Base-by-base conservation (phyloP, 2,888 invertebrate genomes). In the Aporophyla lueneburgensis region DNA sequence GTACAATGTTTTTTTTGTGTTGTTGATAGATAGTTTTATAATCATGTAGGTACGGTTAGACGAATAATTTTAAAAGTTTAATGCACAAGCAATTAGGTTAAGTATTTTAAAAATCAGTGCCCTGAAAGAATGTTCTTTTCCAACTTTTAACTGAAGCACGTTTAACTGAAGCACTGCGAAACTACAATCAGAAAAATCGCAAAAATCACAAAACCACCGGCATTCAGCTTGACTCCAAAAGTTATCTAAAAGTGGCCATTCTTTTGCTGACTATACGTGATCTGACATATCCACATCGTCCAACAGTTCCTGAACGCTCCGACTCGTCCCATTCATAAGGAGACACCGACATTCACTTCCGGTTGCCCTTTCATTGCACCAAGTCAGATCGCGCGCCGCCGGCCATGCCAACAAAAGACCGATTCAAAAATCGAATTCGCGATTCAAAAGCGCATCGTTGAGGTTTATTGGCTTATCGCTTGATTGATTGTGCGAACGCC, bases 401-500 rank as follows among this genome's bases (percentile, higher is more conserved):
- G 95, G 96, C 94, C 95, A 94, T 93, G 79, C 83, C 92, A 92
- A 96, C 96, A 96, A 96, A 94, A 87, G 84, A 80, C 92, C 88
- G 90, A 94, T 94, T 93, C 94, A 95, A 95, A 95, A 95, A 95
- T 95, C 95, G 94, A 94, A 96, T 96, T 94, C 94, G 89, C 91
- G 92, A 96, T 96, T 96, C 95, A 96, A 96, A 96, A 96, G 96
- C 94, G 95, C 96, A 96, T 96, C 96, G 96, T 96, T 96, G 96
- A 96, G 96, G 96, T 96, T 96, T 96, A 96, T 96, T 96, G 96
- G 96, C 96, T 96, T 96, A 96, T 96, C 95, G 96, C 95, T 95
- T 96, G 96, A 96, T 96, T 96, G 96, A 96, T 96, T 96, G 96
- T 95, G 96, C 95, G 96, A 96, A 96, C 93, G 87, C 90, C 89